Evolutionary conservation across 2,888 invertebrate genomes (phyloP).

Genomic region (Tenthredo amoena): DNA sequence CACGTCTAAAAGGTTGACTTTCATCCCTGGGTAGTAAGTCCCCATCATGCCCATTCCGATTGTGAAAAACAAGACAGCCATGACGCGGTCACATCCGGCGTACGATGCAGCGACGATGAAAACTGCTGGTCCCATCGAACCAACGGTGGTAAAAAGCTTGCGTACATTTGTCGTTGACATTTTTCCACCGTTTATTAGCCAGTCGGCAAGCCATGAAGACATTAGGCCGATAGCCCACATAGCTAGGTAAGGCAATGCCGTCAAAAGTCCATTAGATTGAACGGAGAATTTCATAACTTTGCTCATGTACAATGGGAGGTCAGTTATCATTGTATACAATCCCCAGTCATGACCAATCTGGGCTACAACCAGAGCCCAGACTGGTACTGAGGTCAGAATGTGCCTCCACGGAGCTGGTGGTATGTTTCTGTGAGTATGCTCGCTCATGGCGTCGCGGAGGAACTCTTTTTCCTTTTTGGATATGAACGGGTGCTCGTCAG

Average conservation of each 20-base stretch:
- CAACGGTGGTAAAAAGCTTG: conserved; percentile 78
- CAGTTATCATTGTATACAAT: conserved; percentile 75
- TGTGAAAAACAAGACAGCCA: not conserved
- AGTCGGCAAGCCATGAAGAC: conserved; percentile 76
- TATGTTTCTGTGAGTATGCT: conserved; percentile 70
- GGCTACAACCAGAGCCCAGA: conserved; percentile 87
- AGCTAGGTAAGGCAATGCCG: conserved; percentile 77
- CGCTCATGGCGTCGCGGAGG: conserved; percentile 70
- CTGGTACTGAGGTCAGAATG: conserved; percentile 81
- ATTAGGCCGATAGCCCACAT: conserved; percentile 77
- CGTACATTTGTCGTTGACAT: conserved; percentile 76
- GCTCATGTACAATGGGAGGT: conserved; percentile 77
- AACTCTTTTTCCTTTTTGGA: conserved; percentile 72
- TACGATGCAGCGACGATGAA: conserved; percentile 79
- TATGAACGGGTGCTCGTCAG: conserved; percentile 76
- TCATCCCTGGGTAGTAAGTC: not conserved
- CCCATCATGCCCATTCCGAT: not conserved
- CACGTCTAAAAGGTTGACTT: not conserved
- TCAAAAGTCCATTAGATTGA: conserved; percentile 81
- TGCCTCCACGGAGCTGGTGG: conserved; percentile 72
- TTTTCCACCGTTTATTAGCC: conserved; percentile 71
- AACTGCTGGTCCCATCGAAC: conserved; percentile 78
- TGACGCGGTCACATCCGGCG: conserved; percentile 74
- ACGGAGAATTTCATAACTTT: conserved; percentile 76
- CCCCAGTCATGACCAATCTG: conserved; percentile 76